Conservation (phyloP, 2,113 vertebrate genomes). For the human region GRCh38 chr12:48684001-48684500, state of each 20-base stretch:
- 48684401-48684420: too few species aligned
- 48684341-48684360: too few species aligned
- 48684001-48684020: not conserved
- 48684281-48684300: not conserved
- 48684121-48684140: constrained; percentile 7
- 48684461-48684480: too few species aligned
- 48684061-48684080: constrained; percentile 12
- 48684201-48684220: not conserved
- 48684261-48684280: not conserved
- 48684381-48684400: too few species aligned
- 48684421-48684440: too few species aligned
- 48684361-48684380: too few species aligned
- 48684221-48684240: not conserved
- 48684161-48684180: not conserved
- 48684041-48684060: constrained; percentile 15
- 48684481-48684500: too few species aligned
- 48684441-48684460: too few species aligned
- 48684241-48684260: not conserved
- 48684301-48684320: not conserved
- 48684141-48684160: not conserved
- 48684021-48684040: not conserved
- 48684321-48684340: too few species aligned
- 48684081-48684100: constrained; percentile 13
- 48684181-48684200: not conserved
- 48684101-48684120: constrained; percentile 27